phyloP scores from a whole-genome alignment of 2,888 invertebrate species.

The Caenorhabditis imperialis region DNA sequence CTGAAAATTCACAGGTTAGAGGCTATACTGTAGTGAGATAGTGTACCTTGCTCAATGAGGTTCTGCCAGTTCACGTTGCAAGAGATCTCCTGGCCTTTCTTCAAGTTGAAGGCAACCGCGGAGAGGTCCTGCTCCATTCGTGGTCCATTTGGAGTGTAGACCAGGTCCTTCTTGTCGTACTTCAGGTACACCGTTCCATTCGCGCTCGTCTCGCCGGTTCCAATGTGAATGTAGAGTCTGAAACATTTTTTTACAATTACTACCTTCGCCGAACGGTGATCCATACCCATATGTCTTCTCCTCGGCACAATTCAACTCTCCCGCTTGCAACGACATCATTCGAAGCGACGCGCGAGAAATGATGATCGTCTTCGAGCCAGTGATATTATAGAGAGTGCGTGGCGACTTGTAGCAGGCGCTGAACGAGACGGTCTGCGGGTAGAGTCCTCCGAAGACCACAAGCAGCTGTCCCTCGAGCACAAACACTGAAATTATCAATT shows the following conservation, averaged over 20 bases:
- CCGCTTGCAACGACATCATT: neutral
- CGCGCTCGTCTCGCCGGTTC: neutral
- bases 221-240: slow-evolving; percentile 19
- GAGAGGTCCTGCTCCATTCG: neutral
- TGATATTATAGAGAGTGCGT: neutral
- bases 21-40: neutral
- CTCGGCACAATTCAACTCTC: slow-evolving; percentile 15
- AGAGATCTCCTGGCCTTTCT: slow-evolving; percentile 8
- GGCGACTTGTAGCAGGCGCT: slow-evolving; percentile 13
- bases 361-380: neutral
- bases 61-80: slow-evolving; percentile 4
- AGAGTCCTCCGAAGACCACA: too few species aligned
- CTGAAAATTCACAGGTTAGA: neutral
- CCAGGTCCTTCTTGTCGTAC: too few species aligned
- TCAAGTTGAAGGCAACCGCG: slow-evolving; percentile 21
- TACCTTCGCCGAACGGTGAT: too few species aligned
- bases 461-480: too few species aligned
- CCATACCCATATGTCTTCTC: slow-evolving; percentile 21
- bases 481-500: too few species aligned
- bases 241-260: too few species aligned
- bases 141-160: too few species aligned
- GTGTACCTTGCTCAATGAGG: slow-evolving; percentile 10
- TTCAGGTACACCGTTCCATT: neutral
- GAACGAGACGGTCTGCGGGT: slow-evolving; percentile 5
- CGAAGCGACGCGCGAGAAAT: neutral